Percentiles rank a stretch among this genome's conserved stretches.
phyloP scores from a whole-genome alignment of 2,888 invertebrate genomes.

The Laothoe populi region DNA sequence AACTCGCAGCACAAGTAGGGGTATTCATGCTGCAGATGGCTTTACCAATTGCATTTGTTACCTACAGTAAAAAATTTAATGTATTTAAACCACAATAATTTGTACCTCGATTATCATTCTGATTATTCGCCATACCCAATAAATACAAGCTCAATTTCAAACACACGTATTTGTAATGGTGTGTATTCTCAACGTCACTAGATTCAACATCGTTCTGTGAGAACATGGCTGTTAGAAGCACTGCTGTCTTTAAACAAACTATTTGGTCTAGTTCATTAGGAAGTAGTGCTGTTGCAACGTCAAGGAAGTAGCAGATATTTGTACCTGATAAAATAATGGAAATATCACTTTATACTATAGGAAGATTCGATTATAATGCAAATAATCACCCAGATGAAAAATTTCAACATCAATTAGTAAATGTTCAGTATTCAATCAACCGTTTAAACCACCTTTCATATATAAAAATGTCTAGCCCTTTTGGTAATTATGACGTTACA shows the following conservation, averaged over 20 bases:
- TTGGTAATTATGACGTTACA: no score
- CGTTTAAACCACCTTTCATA: no score
- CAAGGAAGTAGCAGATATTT: slow-evolving; percentile 68
- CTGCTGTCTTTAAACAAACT: slow-evolving; percentile 61
- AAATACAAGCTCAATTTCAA: slow-evolving; percentile 67
- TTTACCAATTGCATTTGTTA: no score
- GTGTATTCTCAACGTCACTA: slow-evolving; percentile 37
- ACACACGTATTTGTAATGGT: slow-evolving; percentile 66
- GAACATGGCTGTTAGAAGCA: slow-evolving; percentile 65
- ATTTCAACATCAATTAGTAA: no score
- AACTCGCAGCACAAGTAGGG: no score
- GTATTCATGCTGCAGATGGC: no score
- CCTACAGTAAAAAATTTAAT: no score
- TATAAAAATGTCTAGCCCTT: no score
- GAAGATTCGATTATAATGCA: no score
- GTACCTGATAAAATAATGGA: slow-evolving; percentile 56
- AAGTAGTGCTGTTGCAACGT: slow-evolving; percentile 59
- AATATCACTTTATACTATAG: no score
- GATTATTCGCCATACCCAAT: slow-evolving; percentile 57
- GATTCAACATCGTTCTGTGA: slow-evolving; percentile 54
- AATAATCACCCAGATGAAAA: no score
- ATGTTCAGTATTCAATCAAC: no score
- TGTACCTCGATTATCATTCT: slow-evolving; percentile 69
- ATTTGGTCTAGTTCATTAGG: slow-evolving; percentile 60
- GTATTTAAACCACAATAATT: not conserved